Percentiles rank a stretch among this genome's conserved stretches.
These are phyloP conservation scores for Parazoanthus darwini DNA, from an alignment of 92 coral and sea anemone genomes.

Conservation along the genomic window DNA sequence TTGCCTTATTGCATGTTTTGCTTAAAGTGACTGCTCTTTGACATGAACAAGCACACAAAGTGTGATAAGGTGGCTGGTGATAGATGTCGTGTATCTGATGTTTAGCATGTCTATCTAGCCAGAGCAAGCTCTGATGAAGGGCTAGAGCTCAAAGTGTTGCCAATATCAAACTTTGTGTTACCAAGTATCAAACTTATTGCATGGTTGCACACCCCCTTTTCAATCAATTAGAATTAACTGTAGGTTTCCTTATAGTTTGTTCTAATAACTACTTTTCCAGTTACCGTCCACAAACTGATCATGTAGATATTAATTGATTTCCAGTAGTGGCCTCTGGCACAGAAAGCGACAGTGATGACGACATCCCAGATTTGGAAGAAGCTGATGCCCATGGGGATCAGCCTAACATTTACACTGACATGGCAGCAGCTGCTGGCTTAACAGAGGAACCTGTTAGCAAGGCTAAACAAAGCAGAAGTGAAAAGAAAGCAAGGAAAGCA, in stretches of 20 bases:
- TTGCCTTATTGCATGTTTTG: too few species aligned
- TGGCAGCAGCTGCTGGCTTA: conserved; percentile 96
- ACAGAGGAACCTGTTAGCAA: conserved; percentile 91
- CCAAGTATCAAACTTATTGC: too few species aligned
- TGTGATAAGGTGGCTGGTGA: too few species aligned
- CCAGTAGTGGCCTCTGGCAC: conserved; percentile 88
- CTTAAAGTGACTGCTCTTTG: too few species aligned
- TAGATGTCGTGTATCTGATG: too few species aligned
- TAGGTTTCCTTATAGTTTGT: neutral
- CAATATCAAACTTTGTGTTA: too few species aligned
- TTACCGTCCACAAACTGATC: neutral
- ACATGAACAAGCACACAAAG: too few species aligned
- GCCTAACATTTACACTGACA: conserved; percentile 67
- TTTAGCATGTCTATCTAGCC: too few species aligned
- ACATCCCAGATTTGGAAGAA: conserved; percentile 92
- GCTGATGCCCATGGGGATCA: conserved; percentile 64
- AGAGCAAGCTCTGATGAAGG: too few species aligned
- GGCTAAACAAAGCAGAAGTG: conserved; percentile 95
- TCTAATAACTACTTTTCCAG: neutral
- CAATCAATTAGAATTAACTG: neutral
- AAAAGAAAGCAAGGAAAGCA: conserved; percentile 93
- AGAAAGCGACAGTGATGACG: conserved; percentile 99
- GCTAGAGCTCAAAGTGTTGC: too few species aligned
- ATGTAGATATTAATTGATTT: neutral
- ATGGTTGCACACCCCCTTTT: too few species aligned